phyloP scores from a whole-genome alignment of 2,888 invertebrate species.

The Volucella bombylans region DNA sequence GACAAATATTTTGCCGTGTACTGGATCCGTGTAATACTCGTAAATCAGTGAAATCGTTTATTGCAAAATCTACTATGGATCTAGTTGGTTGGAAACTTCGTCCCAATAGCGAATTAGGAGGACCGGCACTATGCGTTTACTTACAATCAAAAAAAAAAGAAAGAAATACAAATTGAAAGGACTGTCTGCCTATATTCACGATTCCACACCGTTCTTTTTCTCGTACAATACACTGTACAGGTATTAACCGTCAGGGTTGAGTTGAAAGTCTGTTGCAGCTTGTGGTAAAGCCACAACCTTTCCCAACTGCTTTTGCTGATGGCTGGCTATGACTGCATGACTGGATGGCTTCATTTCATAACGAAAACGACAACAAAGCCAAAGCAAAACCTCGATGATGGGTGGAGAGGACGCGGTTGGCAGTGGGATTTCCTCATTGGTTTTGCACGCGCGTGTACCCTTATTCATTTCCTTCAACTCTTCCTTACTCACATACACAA shows the following conservation, averaged over 20 bases:
- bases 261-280: slow-evolving; percentile 48
- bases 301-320: slow-evolving; percentile 59
- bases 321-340: slow-evolving; percentile 21
- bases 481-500: slow-evolving; percentile 5
- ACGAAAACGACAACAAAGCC: slow-evolving; percentile 35
- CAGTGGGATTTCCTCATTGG: neutral
- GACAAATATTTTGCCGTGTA: too few relatives aligned
- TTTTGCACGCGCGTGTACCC: slow-evolving; percentile 31
- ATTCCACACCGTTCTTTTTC: neutral
- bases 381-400: slow-evolving; percentile 14
- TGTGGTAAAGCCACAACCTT: slow-evolving; percentile 69
- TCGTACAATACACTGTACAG: slow-evolving; percentile 43
- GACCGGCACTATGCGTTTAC: too few relatives aligned
- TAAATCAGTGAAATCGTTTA: too few relatives aligned
- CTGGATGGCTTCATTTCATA: slow-evolving; percentile 62
- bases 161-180: too few relatives aligned
- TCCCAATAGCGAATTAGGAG: too few relatives aligned
- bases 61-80: too few relatives aligned
- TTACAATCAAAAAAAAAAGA: neutral
- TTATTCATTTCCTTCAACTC: slow-evolving; percentile 49
- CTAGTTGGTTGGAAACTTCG: too few relatives aligned
- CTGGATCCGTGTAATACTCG: too few relatives aligned
- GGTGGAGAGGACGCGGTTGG: neutral
- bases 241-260: slow-evolving; percentile 33
- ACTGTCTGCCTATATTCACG: neutral